phyloP scores from a whole-genome alignment of 1,140 invertebrate genomes.

The Hycleus cichorii region DNA sequence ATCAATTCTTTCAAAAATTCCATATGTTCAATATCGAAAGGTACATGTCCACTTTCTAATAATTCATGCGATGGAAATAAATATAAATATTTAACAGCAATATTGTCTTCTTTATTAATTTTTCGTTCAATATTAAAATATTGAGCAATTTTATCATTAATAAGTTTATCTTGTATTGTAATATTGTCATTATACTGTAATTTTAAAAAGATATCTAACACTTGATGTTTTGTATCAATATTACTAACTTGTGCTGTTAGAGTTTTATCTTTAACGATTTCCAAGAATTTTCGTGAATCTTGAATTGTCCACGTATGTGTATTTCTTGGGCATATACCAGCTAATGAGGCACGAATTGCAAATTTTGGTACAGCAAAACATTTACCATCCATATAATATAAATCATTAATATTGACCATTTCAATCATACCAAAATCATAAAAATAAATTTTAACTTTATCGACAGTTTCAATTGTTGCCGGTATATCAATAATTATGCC shows the following conservation, averaged over 20 bases:
- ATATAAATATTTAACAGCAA: background rate
- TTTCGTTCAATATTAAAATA: background rate
- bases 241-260: background rate
- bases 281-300: background rate
- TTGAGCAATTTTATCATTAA: background rate
- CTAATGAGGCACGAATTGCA: background rate
- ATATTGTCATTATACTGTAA: background rate
- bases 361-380: background rate
- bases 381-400: background rate
- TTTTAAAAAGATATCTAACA: background rate
- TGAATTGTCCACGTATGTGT: background rate
- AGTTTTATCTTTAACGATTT: background rate
- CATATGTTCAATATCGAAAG: background rate
- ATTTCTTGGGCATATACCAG: background rate
- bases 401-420: background rate
- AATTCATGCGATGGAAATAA: slow-evolving; percentile 4
- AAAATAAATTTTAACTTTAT: slow-evolving; percentile 1
- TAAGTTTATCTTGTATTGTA: background rate
- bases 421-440: background rate
- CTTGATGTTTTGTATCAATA: background rate
- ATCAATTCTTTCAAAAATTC: too few relatives aligned
- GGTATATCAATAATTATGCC: background rate
- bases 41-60: slow-evolving; percentile 4
- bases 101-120: too few relatives aligned
- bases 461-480: background rate